A percentile compares a stretch with the other conserved stretches of the same genome.
Evolutionary conservation across 2,797 vertebrate genomes (phyloP).

Genomic region (Rhinatrema bivittatum): DNA sequence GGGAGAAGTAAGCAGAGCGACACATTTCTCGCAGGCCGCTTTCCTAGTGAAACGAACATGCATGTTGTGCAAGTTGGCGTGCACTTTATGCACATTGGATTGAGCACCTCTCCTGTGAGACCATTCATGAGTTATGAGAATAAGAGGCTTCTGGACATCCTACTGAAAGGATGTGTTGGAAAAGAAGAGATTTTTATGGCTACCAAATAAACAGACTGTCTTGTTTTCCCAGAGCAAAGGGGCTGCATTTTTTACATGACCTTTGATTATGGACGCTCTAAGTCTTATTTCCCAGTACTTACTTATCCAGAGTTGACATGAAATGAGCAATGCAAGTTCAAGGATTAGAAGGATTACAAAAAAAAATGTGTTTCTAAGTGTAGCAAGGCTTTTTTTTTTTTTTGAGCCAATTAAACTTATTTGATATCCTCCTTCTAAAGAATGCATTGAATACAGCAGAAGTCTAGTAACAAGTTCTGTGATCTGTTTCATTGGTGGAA

Average conservation of each 20-base stretch:
- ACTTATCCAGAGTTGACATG: conserved; percentile 6
- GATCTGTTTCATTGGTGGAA: no score
- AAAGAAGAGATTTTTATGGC: conserved; percentile 3
- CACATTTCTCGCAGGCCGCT: conserved; percentile 17
- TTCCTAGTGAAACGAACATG: conserved; percentile 15
- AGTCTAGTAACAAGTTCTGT: no score
- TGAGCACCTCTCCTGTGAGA: conserved; percentile 7
- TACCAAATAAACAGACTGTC: conserved; percentile 25
- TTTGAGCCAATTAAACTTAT: not conserved
- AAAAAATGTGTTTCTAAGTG: conserved; percentile 1
- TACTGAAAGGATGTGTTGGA: conserved; percentile 1
- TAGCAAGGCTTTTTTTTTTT: no score
- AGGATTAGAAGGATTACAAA: not conserved
- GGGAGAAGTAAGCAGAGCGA: conserved; percentile 5
- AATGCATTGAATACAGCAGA: no score
- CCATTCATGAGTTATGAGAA: conserved; percentile 21
- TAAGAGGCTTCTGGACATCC: conserved; percentile 1
- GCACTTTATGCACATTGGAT: conserved; percentile 8
- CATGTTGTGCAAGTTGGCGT: conserved; percentile 23
- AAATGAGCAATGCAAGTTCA: conserved; percentile 14
- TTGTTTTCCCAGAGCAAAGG: no score
- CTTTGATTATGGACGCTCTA: not conserved
- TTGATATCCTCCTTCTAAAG: no score
- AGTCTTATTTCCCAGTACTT: conserved; percentile 10
- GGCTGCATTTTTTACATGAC: not conserved